Base-by-base conservation (phyloP, 2,888 invertebrate species). In the Rhagonycha lutea region DNA sequence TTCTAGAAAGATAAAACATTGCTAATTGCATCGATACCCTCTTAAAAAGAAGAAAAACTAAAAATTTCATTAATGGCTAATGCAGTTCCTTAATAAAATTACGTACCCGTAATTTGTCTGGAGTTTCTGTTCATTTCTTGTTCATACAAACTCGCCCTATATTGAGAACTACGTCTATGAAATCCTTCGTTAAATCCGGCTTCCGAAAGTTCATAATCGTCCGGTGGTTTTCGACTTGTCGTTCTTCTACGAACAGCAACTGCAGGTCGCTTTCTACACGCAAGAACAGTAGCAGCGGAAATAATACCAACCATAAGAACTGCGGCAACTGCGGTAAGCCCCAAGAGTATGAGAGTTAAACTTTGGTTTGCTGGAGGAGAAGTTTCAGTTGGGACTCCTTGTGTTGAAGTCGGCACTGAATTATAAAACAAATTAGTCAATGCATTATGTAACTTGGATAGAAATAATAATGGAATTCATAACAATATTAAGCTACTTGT, bases 111-210 rank as follows among this genome's bases (percentile, higher is more conserved):
- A 74, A 47, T 68, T 78, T 76, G 78, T 73, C 76, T 70, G 63
- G 76, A 72, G 74, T 76, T 72, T 74, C 74, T 72, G 74, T 88
- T 87, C 75, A 86, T 83, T 69, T 88, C 88, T 76, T 83, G 83
- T 26, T 82, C 85, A 73, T 88, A 88, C 83, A 88, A 84, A 79
- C 87, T 88, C 12, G 87, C 86, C 75, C 88, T 83, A 78, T 87
- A 88, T 78, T 87, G 85, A 23, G 87, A 86, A 77, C 87, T 87
- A 71, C 88, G 82, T 72, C 88, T 79, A 47, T 87, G 87, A 78
- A 88, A 88, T 11, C 86, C 87, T 70, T 87, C 87, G 23, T 87
- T 87, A 79, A 88, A 88, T 14, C 88, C 88, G 23, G 85, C 87
- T 74, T 88, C 88, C 4, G 87, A 86, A 68, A 87, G 83, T 78